Percentiles rank a stretch among this genome's conserved stretches.
These are phyloP conservation scores for Lottia gigantea DNA, from an alignment of 2,888 invertebrate species.

Conservation along the genomic window DNA sequence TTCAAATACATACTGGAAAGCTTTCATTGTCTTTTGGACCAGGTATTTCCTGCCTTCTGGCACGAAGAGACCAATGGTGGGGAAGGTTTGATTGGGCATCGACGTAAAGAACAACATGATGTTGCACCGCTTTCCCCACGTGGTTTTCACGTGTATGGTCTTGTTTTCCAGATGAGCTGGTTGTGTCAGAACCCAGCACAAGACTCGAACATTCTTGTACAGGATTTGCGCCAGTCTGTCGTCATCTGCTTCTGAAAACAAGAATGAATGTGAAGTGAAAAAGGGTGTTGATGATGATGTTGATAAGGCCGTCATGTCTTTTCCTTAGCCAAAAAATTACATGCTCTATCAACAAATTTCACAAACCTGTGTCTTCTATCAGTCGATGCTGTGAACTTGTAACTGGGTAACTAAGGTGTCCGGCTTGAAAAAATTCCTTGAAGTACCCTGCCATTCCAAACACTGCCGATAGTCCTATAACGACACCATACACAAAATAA, in stretches of 20 bases:
- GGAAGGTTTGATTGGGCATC: slow-evolving; percentile 77
- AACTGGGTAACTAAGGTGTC: too few species aligned
- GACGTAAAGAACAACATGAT: slow-evolving; percentile 68
- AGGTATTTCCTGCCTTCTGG: slow-evolving; percentile 88
- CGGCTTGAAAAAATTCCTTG: background rate
- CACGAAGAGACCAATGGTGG: slow-evolving; percentile 78
- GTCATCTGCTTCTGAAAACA: slow-evolving; percentile 39
- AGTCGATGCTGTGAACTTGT: too few species aligned
- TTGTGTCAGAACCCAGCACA: slow-evolving; percentile 97
- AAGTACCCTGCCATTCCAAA: slow-evolving; percentile 1
- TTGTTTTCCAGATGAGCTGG: slow-evolving; percentile 88
- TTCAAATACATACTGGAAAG: slow-evolving; percentile 87
- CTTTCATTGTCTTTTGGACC: slow-evolving; percentile 96
- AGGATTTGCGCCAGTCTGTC: slow-evolving; percentile 69
- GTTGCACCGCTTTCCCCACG: slow-evolving; percentile 57
- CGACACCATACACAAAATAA: background rate
- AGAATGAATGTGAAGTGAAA: background rate
- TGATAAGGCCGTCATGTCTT: too few species aligned
- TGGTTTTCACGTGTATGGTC: slow-evolving; percentile 80
- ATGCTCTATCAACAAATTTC: too few species aligned
- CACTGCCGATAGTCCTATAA: background rate
- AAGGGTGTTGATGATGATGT: too few species aligned
- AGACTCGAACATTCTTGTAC: slow-evolving; percentile 81
- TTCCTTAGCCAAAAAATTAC: too few species aligned
- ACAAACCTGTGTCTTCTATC: too few species aligned